These are phyloP conservation scores for Pristiophorus japonicus DNA, from an alignment of 2,113 vertebrate species.

Conservation along the genomic window DNA sequence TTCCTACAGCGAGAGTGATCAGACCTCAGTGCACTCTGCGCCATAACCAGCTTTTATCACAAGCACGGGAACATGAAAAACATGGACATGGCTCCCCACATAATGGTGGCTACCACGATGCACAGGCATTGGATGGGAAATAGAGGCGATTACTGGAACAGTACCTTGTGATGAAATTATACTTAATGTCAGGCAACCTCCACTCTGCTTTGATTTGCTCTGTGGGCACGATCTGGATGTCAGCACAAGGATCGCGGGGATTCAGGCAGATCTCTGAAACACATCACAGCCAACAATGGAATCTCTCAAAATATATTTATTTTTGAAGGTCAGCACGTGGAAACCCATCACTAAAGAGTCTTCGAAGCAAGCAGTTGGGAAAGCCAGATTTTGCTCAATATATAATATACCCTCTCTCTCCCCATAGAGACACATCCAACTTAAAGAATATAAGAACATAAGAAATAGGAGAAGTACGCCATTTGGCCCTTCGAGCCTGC, in stretches of 20 bases:
- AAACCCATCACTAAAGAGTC: too few species aligned
- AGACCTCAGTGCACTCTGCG: neutral
- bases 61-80: conserved; percentile 39
- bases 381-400: neutral
- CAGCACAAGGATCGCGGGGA: conserved; percentile 62
- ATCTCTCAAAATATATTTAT: neutral
- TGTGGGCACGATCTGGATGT: conserved; percentile 71
- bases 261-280: conserved; percentile 78
- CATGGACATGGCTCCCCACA: neutral
- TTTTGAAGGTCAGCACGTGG: too few species aligned
- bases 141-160: neutral
- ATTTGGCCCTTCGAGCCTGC: too few species aligned
- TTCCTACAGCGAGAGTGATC: neutral
- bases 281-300: conserved; percentile 39
- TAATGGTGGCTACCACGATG: neutral
- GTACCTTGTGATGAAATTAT: conserved; percentile 73
- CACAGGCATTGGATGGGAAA: neutral
- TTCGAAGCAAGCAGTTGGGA: neutral
- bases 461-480: too few species aligned
- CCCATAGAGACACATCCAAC: neutral
- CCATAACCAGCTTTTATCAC: neutral
- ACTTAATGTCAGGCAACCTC: conserved; percentile 72
- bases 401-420: neutral
- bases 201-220: conserved; percentile 71
- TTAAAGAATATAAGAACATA: neutral